Percentiles rank a stretch among this genome's conserved stretches.
These are phyloP conservation scores for Drosophila persimilis DNA, from an alignment of 1,140 invertebrate genomes.

Conservation along the genomic window DNA sequence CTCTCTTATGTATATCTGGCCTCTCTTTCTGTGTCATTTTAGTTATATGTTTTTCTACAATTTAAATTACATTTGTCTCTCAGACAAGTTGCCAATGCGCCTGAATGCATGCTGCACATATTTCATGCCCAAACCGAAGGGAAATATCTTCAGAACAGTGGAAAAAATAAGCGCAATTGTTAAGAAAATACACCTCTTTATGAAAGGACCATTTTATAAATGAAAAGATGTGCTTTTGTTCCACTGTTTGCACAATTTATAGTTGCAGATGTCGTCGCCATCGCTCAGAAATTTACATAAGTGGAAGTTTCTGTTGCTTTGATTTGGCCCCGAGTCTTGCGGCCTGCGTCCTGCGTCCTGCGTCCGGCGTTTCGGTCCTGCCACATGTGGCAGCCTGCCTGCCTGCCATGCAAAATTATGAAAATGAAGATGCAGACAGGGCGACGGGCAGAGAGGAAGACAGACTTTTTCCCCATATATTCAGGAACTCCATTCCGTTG, in stretches of 20 bases:
- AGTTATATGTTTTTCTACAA: constrained; percentile 44
- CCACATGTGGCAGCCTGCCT: constrained; percentile 47
- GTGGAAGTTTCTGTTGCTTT: constrained; percentile 50
- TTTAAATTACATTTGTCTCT: constrained; percentile 61
- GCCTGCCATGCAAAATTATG: constrained; percentile 56
- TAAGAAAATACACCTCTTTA: too few relatives aligned
- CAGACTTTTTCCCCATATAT: not conserved
- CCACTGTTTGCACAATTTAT: constrained; percentile 29
- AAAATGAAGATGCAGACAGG: constrained; percentile 60
- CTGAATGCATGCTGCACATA: constrained; percentile 31
- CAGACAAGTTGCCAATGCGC: constrained; percentile 30
- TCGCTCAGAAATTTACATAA: constrained; percentile 55
- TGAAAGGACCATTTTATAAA: not conserved
- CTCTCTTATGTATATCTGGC: not conserved
- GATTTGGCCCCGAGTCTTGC: constrained; percentile 31
- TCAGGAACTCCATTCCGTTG: not conserved
- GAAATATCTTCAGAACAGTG: constrained; percentile 17
- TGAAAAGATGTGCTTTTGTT: not conserved
- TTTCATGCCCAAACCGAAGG: constrained; percentile 15
- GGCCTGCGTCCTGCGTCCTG: not conserved
- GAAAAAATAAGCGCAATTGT: not conserved
- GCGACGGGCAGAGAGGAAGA: constrained; percentile 2
- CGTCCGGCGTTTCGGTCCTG: constrained; percentile 4
- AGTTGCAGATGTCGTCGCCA: constrained; percentile 27
- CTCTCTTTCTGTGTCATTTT: not conserved